A percentile compares a stretch with the other conserved stretches of the same genome.
phyloP scores from a whole-genome alignment of 1,140 invertebrate genomes.

The Wasmannia auropunctata region DNA sequence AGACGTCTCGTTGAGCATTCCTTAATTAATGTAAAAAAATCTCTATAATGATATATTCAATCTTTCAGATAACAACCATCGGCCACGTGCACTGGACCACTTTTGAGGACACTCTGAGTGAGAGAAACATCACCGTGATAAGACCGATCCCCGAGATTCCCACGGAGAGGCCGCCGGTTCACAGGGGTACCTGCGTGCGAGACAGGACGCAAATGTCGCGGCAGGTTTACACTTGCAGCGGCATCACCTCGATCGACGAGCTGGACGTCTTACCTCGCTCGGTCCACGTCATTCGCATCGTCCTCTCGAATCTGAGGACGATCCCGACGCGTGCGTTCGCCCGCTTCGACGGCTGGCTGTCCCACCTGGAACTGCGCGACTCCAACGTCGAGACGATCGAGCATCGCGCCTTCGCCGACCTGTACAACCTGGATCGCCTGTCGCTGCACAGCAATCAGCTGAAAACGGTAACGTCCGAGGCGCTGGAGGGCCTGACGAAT shows the following conservation, averaged over 20 bases:
- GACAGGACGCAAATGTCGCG: slow-evolving; percentile 4
- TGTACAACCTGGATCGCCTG: slow-evolving; percentile 65
- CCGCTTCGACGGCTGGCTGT: slow-evolving; percentile 72
- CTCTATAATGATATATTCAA: neutral
- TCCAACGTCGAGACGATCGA: slow-evolving; percentile 74
- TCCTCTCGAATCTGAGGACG: slow-evolving; percentile 62
- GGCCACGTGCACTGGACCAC: slow-evolving; percentile 63
- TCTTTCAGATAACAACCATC: neutral
- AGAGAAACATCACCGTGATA: slow-evolving; percentile 46
- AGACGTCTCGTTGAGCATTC: neutral
- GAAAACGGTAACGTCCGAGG: slow-evolving; percentile 51
- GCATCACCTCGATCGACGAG: slow-evolving; percentile 55
- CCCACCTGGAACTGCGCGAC: slow-evolving; percentile 70
- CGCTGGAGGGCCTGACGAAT: slow-evolving; percentile 55
- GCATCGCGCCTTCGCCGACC: slow-evolving; percentile 64
- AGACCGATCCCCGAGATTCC: slow-evolving; percentile 36
- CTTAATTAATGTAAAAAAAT: neutral
- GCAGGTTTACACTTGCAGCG: slow-evolving; percentile 52
- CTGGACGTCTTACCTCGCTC: slow-evolving; percentile 54
- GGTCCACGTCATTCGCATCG: slow-evolving; percentile 63
- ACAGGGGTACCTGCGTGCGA: slow-evolving; percentile 34
- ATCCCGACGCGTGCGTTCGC: slow-evolving; percentile 59
- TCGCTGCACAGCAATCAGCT: slow-evolving; percentile 71
- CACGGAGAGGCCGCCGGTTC: neutral
- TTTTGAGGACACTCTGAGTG: slow-evolving; percentile 49